Evolutionary conservation across 64 coral and sea anemone species (phyloP).

Genomic region (Acropora yongei): DNA sequence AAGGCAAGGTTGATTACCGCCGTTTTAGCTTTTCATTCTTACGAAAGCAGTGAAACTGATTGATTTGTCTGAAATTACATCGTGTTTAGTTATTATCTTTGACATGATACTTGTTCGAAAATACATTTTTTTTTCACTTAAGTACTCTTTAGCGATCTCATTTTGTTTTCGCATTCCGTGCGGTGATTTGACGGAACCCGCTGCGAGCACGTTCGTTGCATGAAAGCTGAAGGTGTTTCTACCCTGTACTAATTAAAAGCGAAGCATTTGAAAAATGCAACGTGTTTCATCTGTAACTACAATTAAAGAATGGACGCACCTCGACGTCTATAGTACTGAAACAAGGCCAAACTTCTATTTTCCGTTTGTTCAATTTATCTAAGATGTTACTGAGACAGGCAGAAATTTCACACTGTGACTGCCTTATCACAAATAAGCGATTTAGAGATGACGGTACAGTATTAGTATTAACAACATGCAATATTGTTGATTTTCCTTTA

Average conservation of each 20-base stretch:
- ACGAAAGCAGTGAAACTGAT: conserved; percentile 1
- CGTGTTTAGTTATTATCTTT: neutral
- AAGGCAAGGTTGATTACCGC: neutral
- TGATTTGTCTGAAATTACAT: neutral
- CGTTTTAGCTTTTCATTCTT: neutral
- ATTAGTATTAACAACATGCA: no score
- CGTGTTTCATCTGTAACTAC: no score
- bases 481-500: no score
- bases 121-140: neutral
- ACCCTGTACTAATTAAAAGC: neutral
- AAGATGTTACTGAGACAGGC: no score
- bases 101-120: neutral
- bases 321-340: no score
- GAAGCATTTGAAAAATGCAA: neutral
- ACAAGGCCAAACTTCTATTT: no score
- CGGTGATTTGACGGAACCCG: neutral
- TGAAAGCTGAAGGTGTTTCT: neutral
- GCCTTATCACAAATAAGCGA: no score
- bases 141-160: neutral
- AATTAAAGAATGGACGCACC: no score
- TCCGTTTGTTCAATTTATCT: no score
- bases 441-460: no score
- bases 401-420: no score
- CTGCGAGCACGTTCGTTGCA: neutral
- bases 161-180: neutral